These are phyloP conservation scores for Chionoecetes opilio DNA, from an alignment of 1,140 invertebrate species.

Conservation along the genomic window DNA sequence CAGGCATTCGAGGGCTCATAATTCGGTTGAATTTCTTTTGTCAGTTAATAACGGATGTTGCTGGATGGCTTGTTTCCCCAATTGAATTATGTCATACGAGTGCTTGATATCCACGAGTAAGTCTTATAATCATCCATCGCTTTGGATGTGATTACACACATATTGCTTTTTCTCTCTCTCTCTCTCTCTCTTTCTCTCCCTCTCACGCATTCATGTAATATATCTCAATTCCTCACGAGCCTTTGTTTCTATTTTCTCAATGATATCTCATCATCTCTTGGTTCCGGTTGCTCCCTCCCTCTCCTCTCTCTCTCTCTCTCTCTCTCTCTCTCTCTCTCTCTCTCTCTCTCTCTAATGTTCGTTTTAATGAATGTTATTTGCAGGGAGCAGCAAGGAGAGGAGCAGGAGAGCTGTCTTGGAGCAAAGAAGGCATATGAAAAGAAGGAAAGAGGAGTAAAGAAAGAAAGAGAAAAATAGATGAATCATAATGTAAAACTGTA, in stretches of 20 bases:
- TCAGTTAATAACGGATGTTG: background rate
- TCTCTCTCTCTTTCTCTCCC: constrained; percentile 17
- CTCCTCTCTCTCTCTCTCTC: background rate
- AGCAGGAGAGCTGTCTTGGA: background rate
- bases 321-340: constrained; percentile 8
- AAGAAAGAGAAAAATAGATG: background rate
- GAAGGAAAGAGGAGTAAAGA: background rate
- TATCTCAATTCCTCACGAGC: background rate
- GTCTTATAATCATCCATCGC: background rate
- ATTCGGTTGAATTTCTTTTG: too few relatives aligned
- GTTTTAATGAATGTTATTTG: background rate
- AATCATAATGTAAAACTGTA: too few relatives aligned
- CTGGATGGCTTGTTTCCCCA: background rate
- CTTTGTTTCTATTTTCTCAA: background rate
- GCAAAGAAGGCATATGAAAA: background rate
- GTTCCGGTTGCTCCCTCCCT: background rate
- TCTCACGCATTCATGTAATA: background rate
- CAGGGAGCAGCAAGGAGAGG: too few relatives aligned
- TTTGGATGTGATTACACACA: background rate
- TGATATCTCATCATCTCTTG: background rate
- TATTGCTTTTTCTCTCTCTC: background rate
- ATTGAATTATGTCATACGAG: background rate
- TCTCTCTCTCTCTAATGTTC: background rate
- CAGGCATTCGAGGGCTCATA: too few relatives aligned
- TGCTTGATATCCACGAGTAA: background rate